These are phyloP conservation scores for Hypotaenidia okinawae DNA, from an alignment of 2,797 vertebrate genomes.

Conservation along the genomic window DNA sequence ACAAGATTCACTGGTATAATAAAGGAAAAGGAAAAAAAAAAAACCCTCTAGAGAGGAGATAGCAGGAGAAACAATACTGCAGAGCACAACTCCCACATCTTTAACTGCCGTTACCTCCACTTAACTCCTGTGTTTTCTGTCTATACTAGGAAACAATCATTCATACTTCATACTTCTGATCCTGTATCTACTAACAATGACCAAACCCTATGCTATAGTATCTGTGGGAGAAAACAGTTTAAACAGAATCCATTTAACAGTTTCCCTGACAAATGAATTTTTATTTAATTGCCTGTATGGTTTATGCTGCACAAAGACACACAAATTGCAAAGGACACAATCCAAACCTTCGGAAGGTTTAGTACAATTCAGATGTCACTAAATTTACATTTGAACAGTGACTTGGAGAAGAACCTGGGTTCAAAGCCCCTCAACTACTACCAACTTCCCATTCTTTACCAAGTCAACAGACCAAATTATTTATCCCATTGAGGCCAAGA, in stretches of 20 bases:
- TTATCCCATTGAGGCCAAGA: not conserved
- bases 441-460: not conserved
- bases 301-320: not conserved
- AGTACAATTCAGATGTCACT: not conserved
- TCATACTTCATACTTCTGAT: not conserved
- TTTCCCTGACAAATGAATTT: not conserved
- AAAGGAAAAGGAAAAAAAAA: not conserved
- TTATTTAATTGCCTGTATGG: not conserved
- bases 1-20: not conserved
- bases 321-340: not conserved
- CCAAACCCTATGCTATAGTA: not conserved
- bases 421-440: fast-evolving
- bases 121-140: not conserved
- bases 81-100: not conserved
- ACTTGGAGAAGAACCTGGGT: not conserved
- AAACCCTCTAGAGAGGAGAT: not conserved
- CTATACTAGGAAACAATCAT: not conserved
- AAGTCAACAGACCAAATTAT: not conserved
- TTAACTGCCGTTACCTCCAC: not conserved
- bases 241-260: not conserved
- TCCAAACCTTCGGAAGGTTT: not conserved
- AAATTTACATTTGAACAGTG: not conserved
- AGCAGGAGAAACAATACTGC: not conserved
- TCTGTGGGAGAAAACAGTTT: not conserved
- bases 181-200: not conserved